A percentile compares a stretch with the other conserved stretches of the same genome.
Evolutionary conservation across 2,888 invertebrate species (phyloP).

Genomic region (Plutella xylostella): DNA sequence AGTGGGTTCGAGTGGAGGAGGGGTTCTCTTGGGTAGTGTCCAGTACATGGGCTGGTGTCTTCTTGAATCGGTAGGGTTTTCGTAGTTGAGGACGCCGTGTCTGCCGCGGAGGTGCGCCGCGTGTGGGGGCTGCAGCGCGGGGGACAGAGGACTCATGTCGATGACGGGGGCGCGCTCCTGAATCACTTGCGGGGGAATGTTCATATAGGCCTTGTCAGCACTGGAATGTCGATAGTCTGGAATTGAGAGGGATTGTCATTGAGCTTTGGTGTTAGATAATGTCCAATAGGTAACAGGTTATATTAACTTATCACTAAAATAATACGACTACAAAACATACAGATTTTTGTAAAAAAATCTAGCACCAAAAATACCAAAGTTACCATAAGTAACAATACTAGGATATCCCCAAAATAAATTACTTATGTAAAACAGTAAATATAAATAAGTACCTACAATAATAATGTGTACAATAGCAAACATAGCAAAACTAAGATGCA

Average conservation of each 20-base stretch:
- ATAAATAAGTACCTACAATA: too few relatives aligned
- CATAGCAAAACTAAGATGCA: not conserved
- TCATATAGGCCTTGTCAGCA: conserved; percentile 61
- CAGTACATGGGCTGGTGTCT: conserved; percentile 62
- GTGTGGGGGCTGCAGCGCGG: conserved; percentile 37
- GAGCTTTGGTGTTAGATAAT: too few relatives aligned
- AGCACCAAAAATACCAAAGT: too few relatives aligned
- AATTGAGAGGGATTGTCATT: conserved; percentile 32
- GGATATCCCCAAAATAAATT: too few relatives aligned
- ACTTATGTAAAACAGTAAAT: too few relatives aligned
- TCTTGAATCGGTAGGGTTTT: conserved; percentile 28
- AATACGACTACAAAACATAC: too few relatives aligned
- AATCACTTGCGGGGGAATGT: conserved; percentile 32
- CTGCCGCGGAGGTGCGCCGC: conserved; percentile 47
- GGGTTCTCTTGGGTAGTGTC: conserved; percentile 65
- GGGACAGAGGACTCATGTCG: conserved; percentile 39
- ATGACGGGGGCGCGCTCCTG: conserved; percentile 34
- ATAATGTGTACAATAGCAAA: not conserved
- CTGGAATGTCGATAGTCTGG: conserved; percentile 76
- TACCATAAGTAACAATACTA: too few relatives aligned
- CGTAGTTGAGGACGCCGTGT: conserved; percentile 43
- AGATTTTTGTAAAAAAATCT: too few relatives aligned
- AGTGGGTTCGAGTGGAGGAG: conserved; percentile 24
- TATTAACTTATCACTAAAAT: too few relatives aligned
- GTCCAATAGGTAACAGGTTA: too few relatives aligned